Conservation (phyloP, 2,113 vertebrate genomes). For the Notothenia coriiceps region DNA sequence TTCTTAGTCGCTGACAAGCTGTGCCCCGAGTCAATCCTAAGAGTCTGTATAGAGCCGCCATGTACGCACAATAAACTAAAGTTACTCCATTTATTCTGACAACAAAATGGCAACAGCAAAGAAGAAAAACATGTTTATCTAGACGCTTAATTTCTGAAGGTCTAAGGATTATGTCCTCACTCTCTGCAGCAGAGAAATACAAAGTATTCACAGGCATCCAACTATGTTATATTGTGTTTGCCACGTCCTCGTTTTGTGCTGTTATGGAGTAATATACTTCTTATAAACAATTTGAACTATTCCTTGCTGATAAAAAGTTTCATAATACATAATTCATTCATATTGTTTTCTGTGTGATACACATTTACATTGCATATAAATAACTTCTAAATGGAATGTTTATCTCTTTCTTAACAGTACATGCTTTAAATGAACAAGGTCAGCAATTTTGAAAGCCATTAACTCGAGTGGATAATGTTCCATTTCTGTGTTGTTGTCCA, state of each 20-base stretch:
- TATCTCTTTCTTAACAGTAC: neutral
- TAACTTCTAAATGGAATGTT: no score
- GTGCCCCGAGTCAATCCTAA: neutral
- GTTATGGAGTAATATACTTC: neutral
- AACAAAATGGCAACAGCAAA: neutral
- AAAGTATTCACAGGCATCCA: neutral
- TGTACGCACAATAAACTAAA: neutral
- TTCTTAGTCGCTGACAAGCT: conserved; percentile 22
- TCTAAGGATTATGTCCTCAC: conserved; percentile 6
- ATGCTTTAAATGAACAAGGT: neutral
- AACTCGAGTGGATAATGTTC: neutral
- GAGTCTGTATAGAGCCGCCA: neutral
- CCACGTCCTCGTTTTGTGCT: neutral
- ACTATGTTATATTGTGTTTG: neutral
- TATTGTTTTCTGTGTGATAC: no score
- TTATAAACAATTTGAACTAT: no score
- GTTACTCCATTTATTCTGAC: neutral
- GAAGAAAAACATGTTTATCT: conserved; percentile 2
- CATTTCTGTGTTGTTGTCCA: no score
- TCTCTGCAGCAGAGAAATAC: neutral
- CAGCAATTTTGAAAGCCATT: neutral
- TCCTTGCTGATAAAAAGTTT: no score
- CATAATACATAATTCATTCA: no score
- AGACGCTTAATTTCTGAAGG: conserved; percentile 2
- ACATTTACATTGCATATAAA: no score